phyloP scores from a whole-genome alignment of 35 echinoderm and acorn worm genomes.

The Antedon bifida region DNA sequence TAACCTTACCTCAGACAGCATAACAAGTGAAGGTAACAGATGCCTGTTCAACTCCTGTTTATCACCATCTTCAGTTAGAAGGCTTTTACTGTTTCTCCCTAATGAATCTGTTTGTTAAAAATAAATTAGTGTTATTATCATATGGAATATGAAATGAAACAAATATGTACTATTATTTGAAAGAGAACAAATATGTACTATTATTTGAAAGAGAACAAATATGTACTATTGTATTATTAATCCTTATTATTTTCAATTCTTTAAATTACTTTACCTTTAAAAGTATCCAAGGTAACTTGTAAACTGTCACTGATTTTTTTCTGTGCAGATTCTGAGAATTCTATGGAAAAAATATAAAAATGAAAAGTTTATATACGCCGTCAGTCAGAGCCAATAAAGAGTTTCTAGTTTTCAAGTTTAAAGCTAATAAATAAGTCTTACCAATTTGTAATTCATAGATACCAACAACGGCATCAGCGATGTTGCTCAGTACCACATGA shows the following conservation, averaged over 20 bases:
- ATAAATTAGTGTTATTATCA: background rate
- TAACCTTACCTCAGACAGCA: constrained; percentile 52
- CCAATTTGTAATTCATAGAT: background rate
- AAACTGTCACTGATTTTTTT: background rate
- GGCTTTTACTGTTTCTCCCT: constrained; percentile 42
- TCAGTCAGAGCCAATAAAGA: too few relatives aligned
- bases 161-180: too few relatives aligned
- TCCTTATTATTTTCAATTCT: too few relatives aligned
- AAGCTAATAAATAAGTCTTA: background rate
- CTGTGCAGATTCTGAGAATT: background rate
- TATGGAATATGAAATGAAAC: too few relatives aligned
- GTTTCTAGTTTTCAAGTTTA: too few relatives aligned
- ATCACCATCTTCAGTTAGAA: constrained; percentile 45
- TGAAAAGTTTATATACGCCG: too few relatives aligned
- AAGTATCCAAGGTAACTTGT: background rate
- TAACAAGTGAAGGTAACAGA: constrained; percentile 35
- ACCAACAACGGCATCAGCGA: background rate
- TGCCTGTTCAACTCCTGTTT: constrained; percentile 40
- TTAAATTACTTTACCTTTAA: background rate
- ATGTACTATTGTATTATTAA: too few relatives aligned
- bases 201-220: too few relatives aligned
- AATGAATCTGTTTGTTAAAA: constrained; percentile 28
- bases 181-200: too few relatives aligned
- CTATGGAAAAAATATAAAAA: background rate
- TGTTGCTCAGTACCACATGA: background rate